phyloP scores from a whole-genome alignment of 2,797 vertebrate species.

The Bufotes viridis region DNA sequence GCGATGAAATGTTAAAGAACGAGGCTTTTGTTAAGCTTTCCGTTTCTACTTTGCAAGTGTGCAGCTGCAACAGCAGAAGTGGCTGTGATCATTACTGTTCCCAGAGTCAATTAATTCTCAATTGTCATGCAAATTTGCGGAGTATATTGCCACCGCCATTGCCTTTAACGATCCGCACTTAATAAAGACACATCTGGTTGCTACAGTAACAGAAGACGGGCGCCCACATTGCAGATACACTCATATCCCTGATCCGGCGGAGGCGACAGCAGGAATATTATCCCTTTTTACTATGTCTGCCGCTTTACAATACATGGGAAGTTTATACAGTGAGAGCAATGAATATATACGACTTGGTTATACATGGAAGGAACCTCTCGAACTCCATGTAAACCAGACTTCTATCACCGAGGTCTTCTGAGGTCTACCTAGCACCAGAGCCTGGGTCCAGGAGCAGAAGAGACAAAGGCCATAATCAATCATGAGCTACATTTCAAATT shows the following conservation, averaged over 20 bases:
- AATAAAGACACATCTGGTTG: constrained; percentile 61
- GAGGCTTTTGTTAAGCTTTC: constrained; percentile 9
- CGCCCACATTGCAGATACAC: not conserved
- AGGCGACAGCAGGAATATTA: constrained; percentile 38
- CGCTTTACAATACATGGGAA: not conserved
- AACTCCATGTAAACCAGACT: not conserved
- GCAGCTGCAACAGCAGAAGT: constrained; percentile 49
- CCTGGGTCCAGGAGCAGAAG: not conserved
- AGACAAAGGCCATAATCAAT: not conserved
- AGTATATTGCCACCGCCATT: constrained; percentile 28
- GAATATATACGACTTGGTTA: not conserved
- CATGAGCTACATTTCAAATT: too few species aligned
- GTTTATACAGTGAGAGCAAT: constrained; percentile 8
- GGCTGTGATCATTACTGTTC: constrained; percentile 49
- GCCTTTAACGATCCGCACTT: constrained; percentile 50
- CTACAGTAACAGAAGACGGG: constrained; percentile 49
- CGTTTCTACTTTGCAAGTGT: constrained; percentile 25
- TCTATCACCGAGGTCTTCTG: not conserved
- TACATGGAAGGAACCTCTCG: not conserved
- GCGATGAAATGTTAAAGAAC: not conserved
- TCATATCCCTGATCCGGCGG: not conserved
- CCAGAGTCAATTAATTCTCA: constrained; percentile 55
- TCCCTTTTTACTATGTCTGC: not conserved
- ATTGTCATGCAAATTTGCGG: constrained; percentile 57
- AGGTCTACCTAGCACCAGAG: not conserved